Base-by-base conservation (phyloP, 2,888 invertebrate genomes). In the Philaethria dido region DNA sequence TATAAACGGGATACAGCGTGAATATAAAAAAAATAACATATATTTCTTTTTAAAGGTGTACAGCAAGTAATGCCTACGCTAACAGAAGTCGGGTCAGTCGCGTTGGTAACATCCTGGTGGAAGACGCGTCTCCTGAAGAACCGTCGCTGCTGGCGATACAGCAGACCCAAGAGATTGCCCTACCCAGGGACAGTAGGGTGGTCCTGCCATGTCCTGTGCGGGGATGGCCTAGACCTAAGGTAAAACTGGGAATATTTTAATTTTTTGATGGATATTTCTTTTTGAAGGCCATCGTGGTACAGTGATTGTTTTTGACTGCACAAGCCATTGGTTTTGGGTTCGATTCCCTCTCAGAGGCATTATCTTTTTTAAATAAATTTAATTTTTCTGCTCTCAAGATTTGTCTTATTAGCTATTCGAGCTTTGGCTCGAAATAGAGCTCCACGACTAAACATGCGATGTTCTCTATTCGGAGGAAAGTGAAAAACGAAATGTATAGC, bases 201-300 rank as follows among this genome's bases (percentile, higher is more conserved):
- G 84, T 89, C 20, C 85, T 96, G 68, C 93, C 94, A 59, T 96
- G 96, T 77, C 92, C 94, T 20, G 93, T 94, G 9, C 84, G 84
- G n/a, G 95, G 95, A 18, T 89, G 89, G 85, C 95, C 95, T n/a
- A 87, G 84, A 71, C 94, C 94, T 64, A 86, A 86, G 81, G 92
- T 95, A 50, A n/a, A 6, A 50, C 2, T 47, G 18, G 9, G 9
- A 16, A 4, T 1, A 45, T 18, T 45, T 16, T 29, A n/a, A n/a
- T n/a, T n/a, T n/a, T n/a, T n/a, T n/a, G n/a, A n/a, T n/a, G n/a
- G n/a, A n/a, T n/a, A 29, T 29, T 29, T 29, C 29, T 29, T 29
- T 29, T n/a, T n/a, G n/a, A n/a, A n/a, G n/a, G n/a, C n/a, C n/a
- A n/a, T n/a, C n/a, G n/a, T n/a, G n/a, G n/a, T n/a, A n/a, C n/a